Evolutionary conservation across 2,797 vertebrate species (phyloP).

Genomic region (Pitangus sulphuratus): DNA sequence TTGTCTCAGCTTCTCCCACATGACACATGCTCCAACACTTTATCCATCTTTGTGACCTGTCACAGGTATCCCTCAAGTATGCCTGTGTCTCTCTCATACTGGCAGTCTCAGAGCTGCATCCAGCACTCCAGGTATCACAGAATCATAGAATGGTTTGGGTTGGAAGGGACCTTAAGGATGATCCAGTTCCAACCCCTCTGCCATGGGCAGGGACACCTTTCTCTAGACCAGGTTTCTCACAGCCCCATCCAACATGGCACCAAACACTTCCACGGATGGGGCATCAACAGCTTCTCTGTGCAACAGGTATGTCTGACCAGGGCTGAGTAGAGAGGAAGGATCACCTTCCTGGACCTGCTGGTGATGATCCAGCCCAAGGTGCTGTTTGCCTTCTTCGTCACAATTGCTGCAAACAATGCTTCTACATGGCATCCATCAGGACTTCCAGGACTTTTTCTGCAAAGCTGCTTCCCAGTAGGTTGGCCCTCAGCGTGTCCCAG

Average conservation of each 20-base stretch:
- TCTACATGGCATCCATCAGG: background rate
- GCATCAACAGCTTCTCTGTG: background rate
- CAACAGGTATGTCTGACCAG: background rate
- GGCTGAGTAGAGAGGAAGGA: background rate
- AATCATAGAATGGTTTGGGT: background rate
- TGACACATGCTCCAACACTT: background rate
- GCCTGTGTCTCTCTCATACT: background rate
- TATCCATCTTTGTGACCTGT: background rate
- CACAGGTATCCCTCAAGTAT: background rate
- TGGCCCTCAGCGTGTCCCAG: no score
- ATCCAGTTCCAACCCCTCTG: background rate
- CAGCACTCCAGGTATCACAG: background rate
- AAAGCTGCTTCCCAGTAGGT: accelerated
- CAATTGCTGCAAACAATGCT: background rate
- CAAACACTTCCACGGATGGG: background rate
- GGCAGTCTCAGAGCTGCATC: background rate
- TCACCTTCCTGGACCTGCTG: background rate
- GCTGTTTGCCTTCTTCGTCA: background rate
- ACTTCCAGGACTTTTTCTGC: background rate
- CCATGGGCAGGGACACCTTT: background rate
- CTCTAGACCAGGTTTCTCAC: background rate
- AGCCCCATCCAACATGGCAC: background rate
- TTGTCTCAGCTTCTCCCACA: background rate
- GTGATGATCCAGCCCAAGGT: background rate
- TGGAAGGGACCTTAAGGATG: background rate